Conservation (phyloP, 2,888 invertebrate genomes). For the Drosophila kuntzei region DNA sequence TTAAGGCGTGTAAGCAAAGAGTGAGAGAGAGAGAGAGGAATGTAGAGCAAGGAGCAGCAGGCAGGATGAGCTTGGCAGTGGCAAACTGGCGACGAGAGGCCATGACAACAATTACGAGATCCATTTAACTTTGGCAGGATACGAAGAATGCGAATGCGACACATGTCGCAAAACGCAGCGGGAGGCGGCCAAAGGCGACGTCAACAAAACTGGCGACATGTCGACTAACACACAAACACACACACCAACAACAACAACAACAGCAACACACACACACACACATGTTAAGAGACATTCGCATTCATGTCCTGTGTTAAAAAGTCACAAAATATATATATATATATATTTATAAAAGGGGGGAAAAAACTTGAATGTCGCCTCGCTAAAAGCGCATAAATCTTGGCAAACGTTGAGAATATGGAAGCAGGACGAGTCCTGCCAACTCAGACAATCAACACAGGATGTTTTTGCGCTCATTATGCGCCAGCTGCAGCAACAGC, state of each 20-base stretch:
- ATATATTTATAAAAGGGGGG: slow-evolving; percentile 9
- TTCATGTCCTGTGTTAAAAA: slow-evolving; percentile 71
- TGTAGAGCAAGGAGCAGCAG: slow-evolving; percentile 13
- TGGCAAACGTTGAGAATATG: slow-evolving; percentile 62
- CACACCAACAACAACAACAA: slow-evolving; percentile 9
- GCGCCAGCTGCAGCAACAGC: slow-evolving; percentile 70
- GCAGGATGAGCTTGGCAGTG: slow-evolving; percentile 22
- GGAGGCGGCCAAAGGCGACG: slow-evolving; percentile 59
- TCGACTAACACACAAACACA: slow-evolving; percentile 54
- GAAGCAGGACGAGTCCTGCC: slow-evolving; percentile 43
- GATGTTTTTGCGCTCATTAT: slow-evolving; percentile 80
- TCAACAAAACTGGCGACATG: slow-evolving; percentile 74
- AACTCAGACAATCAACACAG: slow-evolving; percentile 69
- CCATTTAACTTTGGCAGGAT: slow-evolving; percentile 81
- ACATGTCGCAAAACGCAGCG: slow-evolving; percentile 78
- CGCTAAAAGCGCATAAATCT: slow-evolving; percentile 78
- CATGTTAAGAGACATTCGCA: slow-evolving; percentile 43
- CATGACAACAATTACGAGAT: slow-evolving; percentile 80
- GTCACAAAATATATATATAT: slow-evolving; percentile 50
- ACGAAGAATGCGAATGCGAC: slow-evolving; percentile 79
- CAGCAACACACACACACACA: neutral
- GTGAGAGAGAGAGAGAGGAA: neutral
- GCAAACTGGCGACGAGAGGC: slow-evolving; percentile 35
- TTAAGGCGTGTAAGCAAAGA: slow-evolving; percentile 45
- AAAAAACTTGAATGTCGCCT: slow-evolving; percentile 61